Conservation (phyloP, 1,140 invertebrate genomes). For the Trichonephila clavipes region DNA sequence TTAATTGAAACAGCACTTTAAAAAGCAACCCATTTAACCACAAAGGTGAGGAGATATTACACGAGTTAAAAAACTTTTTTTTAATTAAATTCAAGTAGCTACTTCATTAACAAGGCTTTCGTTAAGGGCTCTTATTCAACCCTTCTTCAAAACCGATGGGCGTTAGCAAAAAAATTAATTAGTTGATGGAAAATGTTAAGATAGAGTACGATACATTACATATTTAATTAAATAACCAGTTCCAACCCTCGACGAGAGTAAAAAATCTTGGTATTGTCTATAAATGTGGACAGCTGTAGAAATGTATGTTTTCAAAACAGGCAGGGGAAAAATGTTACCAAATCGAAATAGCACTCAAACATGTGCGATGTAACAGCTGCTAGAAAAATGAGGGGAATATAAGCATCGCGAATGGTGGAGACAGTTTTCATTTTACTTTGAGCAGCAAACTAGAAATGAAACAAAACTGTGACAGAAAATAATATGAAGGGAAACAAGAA, state of each 20-base stretch:
- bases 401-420: not conserved
- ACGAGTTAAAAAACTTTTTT: not conserved
- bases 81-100: not conserved
- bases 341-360: slow-evolving; percentile 2
- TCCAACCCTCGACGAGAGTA: too few species aligned
- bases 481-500: not conserved
- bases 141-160: not conserved
- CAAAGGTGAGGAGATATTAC: not conserved
- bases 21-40: not conserved
- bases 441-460: not conserved
- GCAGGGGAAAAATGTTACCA: not conserved
- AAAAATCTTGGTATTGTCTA: too few species aligned
- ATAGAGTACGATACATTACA: too few species aligned
- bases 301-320: not conserved
- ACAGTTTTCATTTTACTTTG: not conserved
- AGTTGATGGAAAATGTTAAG: too few species aligned
- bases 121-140: not conserved
- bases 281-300: not conserved
- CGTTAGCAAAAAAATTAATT: too few species aligned
- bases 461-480: not conserved
- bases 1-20: not conserved
- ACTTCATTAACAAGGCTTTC: not conserved
- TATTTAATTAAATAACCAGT: too few species aligned
- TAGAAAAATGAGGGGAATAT: not conserved
- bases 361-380: slow-evolving; percentile 20